A percentile compares a stretch with the other conserved stretches of the same genome.
phyloP scores from a whole-genome alignment of 2,888 invertebrate genomes.

The Apodemia zela region DNA sequence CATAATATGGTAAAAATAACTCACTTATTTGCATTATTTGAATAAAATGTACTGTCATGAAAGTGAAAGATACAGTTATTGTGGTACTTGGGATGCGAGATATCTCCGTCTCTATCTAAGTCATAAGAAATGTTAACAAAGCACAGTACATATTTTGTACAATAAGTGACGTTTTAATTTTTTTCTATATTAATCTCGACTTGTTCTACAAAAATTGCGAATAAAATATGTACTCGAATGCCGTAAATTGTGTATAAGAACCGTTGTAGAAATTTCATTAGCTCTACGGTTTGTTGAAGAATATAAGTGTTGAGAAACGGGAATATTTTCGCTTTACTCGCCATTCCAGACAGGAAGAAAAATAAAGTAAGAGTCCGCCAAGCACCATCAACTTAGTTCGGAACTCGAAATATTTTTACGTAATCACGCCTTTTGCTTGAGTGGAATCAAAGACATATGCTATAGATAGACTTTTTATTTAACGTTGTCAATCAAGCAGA shows the following conservation, averaged over 20 bases:
- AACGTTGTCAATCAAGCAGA: no score
- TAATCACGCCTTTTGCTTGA: constrained; percentile 20
- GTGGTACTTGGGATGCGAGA: no score
- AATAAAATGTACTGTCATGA: no score
- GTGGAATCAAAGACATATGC: neutral
- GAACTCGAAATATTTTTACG: constrained; percentile 22
- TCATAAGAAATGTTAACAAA: no score
- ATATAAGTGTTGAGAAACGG: neutral
- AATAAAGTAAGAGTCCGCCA: constrained; percentile 20
- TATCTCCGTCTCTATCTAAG: no score
- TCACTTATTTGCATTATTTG: no score
- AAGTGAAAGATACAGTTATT: no score
- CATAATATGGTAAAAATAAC: no score
- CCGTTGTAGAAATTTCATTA: constrained; percentile 7
- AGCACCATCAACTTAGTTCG: constrained; percentile 20
- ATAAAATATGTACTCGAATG: neutral
- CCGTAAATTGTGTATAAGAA: constrained; percentile 6
- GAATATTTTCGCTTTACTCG: constrained; percentile 3
- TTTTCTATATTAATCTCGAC: neutral
- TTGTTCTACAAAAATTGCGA: neutral
- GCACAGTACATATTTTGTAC: no score
- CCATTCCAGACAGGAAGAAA: constrained; percentile 6
- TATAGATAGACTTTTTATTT: neutral
- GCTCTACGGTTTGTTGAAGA: neutral
- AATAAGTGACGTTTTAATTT: no score